Base-by-base conservation (phyloP, 2,113 vertebrate species). In the Sterna hirundo region DNA sequence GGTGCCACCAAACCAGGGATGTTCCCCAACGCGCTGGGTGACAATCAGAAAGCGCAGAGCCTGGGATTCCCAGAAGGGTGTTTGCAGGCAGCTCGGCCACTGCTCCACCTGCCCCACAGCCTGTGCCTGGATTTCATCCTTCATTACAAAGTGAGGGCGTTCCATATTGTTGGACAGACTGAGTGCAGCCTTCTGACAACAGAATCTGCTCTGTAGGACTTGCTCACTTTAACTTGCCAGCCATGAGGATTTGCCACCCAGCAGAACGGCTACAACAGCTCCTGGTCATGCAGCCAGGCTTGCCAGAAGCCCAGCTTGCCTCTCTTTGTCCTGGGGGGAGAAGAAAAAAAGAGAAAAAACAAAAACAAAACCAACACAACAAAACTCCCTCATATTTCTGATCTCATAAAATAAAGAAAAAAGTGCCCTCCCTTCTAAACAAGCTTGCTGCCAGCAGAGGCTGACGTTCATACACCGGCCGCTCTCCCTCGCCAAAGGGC, bases 11-110 rank as follows among this genome's bases (percentile, higher is more conserved):
- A 62, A 27, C 15, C 8, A 1, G 5, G 52, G n/a, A 2, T 2
- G 1, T 3, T 55, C 42, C 76, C 38, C 90, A 54, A 4, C 9
- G 1, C 1, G 0, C 22, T 20, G 1, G 3, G 6, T 17, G 75
- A 20, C 44, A 34, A 6, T 27, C 26, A 9, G 2, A 8, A 22
- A 6, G 23, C 38, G 64, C 57, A 11, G 27, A 13, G 66, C 34
- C 61, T 16, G 46, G 27, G 30, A 21, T 21, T 70, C 38, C 47
- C 64, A 22, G 38, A 12, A 71, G 38, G 66, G 34, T 15, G 4
- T 3, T 29, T 10, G 22, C 44, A 12, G 49, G 47, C 70, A 78
- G 60, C 70, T 68, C 12, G 2, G 34, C 27, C 26, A 25, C 52
- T 2, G 1, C 66, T 70, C 55, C 40, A 13, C 32, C 20, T 9